Conservation (phyloP, 2,797 vertebrate genomes). For the Enteromius unitaeniatus region DNA sequence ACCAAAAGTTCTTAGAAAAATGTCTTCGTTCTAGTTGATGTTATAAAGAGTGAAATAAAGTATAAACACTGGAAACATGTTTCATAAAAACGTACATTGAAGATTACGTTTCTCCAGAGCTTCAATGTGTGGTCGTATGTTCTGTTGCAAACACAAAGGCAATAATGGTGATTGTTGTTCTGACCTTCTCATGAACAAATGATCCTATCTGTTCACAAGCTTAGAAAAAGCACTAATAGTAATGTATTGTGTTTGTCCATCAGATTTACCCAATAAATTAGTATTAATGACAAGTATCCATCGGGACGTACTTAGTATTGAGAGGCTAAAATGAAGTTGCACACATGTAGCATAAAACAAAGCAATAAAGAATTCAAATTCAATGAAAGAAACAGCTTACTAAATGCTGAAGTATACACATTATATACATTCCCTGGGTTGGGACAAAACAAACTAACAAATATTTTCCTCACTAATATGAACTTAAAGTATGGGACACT, state of each 20-base stretch:
- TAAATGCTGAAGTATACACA: constrained; percentile 78
- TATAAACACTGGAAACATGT: constrained; percentile 76
- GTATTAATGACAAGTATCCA: constrained; percentile 5
- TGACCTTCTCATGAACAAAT: constrained; percentile 68
- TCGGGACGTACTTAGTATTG: constrained; percentile 20
- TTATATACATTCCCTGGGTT: constrained; percentile 77
- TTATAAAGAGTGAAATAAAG: constrained; percentile 73
- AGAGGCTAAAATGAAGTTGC: constrained; percentile 43
- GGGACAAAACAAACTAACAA: constrained; percentile 59
- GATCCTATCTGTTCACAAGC: constrained; percentile 65
- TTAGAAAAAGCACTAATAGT: constrained; percentile 69
- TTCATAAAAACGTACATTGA: constrained; percentile 69
- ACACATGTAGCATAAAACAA: constrained; percentile 52
- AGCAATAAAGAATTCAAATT: constrained; percentile 51
- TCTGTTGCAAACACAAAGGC: constrained; percentile 85
- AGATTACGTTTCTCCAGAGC: constrained; percentile 75
- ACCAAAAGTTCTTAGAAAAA: constrained; percentile 79
- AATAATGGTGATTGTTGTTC: constrained; percentile 83
- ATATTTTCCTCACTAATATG: constrained; percentile 55
- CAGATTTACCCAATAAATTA: constrained; percentile 57
- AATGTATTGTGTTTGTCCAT: constrained; percentile 75
- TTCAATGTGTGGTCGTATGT: constrained; percentile 76
- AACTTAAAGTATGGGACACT: constrained; percentile 73
- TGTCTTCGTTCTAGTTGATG: constrained; percentile 75
- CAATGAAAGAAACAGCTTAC: constrained; percentile 69